Percentiles rank a stretch among this genome's conserved stretches.
phyloP scores from a whole-genome alignment of 2,888 invertebrate species.

The Latrodectus elegans region DNA sequence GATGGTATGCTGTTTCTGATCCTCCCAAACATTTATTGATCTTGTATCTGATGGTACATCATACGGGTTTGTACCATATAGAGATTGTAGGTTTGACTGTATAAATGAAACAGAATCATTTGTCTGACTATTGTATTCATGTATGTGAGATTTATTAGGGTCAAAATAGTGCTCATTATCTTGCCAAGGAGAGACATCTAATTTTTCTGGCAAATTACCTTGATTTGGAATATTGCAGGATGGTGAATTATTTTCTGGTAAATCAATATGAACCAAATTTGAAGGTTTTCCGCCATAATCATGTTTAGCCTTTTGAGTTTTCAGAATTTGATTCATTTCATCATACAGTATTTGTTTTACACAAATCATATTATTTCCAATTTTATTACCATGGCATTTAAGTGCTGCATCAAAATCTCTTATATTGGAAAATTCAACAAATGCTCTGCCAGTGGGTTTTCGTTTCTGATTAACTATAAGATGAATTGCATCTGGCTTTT shows the following conservation, averaged over 20 bases:
- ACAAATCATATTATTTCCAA: not conserved
- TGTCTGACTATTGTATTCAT: not conserved
- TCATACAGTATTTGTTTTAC: slow-evolving; percentile 28
- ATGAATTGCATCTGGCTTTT: slow-evolving; percentile 86
- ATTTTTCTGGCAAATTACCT: not conserved
- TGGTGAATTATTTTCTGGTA: slow-evolving; percentile 25
- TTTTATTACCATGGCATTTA: not conserved
- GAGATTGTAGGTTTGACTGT: not conserved
- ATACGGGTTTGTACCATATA: not conserved
- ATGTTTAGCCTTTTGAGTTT: slow-evolving; percentile 26
- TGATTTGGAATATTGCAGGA: not conserved
- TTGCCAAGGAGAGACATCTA: not conserved
- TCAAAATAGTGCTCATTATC: not conserved
- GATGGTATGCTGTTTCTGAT: not conserved
- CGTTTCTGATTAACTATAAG: slow-evolving; percentile 83
- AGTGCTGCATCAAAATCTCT: not conserved
- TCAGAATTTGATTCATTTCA: slow-evolving; percentile 54
- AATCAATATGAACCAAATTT: slow-evolving; percentile 12
- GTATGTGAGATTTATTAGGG: not conserved
- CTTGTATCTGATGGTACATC: not conserved
- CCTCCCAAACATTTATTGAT: not conserved
- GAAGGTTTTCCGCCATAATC: not conserved
- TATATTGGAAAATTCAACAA: slow-evolving; percentile 80
- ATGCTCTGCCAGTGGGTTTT: slow-evolving; percentile 87
- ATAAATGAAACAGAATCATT: too few species aligned